A percentile compares a stretch with the other conserved stretches of the same genome.
These are phyloP conservation scores for Chamaea fasciata DNA, from an alignment of 2,113 vertebrate species.

Conservation along the genomic window DNA sequence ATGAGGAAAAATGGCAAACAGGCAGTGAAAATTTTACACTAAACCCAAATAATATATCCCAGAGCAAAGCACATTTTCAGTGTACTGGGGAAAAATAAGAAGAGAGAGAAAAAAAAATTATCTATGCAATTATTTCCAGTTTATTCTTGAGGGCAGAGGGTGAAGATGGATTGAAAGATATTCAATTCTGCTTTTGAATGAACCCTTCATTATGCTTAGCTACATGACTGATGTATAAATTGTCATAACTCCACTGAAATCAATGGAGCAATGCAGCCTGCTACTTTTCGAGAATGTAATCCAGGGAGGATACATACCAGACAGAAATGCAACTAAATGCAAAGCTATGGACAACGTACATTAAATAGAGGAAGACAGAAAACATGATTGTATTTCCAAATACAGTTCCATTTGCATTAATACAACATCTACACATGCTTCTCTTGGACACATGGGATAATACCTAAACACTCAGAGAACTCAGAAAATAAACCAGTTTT, in stretches of 20 bases:
- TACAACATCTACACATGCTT: neutral
- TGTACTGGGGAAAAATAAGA: neutral
- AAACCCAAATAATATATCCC: neutral
- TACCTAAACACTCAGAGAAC: neutral
- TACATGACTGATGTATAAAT: neutral
- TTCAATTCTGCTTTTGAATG: neutral
- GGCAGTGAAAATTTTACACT: neutral
- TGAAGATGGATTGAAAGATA: neutral
- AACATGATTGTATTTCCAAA: neutral
- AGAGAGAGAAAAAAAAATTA: neutral
- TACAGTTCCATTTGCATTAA: neutral
- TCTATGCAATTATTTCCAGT: neutral
- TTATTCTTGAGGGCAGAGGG: neutral
- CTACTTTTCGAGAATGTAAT: neutral
- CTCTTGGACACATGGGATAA: neutral
- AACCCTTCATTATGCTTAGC: neutral
- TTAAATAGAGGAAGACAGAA: neutral
- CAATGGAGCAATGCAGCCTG: neutral
- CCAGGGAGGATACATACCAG: neutral
- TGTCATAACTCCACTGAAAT: neutral
- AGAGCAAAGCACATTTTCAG: neutral
- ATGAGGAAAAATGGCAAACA: neutral
- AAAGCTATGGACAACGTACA: neutral
- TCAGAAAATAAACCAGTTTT: neutral
- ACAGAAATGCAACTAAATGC: neutral